A percentile compares a stretch with the other conserved stretches of the same genome.
Conservation (phyloP, 2,113 vertebrate species). For the Antechinus flavipes region DNA sequence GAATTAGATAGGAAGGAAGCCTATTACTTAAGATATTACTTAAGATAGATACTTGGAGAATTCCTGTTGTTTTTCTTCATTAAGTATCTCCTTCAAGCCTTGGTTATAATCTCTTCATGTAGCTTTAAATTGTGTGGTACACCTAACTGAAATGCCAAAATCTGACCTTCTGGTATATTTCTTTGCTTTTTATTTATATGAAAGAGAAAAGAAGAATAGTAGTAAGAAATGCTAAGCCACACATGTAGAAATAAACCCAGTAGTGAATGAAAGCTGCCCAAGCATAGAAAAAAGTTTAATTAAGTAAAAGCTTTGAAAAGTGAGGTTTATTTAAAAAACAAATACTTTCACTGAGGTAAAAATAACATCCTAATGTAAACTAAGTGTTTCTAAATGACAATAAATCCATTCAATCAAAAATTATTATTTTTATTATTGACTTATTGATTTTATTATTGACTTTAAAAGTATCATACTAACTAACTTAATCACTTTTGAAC, state of each 20-base stretch:
- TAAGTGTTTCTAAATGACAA: not conserved
- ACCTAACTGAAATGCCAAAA: not conserved
- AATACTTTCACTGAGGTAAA: not conserved
- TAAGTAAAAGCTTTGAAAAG: not conserved
- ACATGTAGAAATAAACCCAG: not conserved
- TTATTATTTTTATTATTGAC: too few relatives aligned
- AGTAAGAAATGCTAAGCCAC: not conserved
- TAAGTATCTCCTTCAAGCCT: not conserved
- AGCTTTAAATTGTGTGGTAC: not conserved
- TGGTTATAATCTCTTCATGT: not conserved
- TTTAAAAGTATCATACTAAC: not conserved
- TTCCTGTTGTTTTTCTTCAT: not conserved
- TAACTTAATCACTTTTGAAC: not conserved
- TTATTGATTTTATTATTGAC: not conserved
- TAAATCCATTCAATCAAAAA: not conserved
- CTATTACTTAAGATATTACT: not conserved
- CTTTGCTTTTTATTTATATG: not conserved
- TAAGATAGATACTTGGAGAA: not conserved
- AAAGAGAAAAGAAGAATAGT: not conserved
- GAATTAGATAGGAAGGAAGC: not conserved
- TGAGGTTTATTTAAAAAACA: conserved; percentile 4
- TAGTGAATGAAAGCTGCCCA: not conserved
- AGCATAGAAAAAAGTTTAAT: not conserved
- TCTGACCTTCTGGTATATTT: not conserved
- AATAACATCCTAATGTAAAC: not conserved